A percentile compares a stretch with the other conserved stretches of the same genome.
These are phyloP conservation scores for Stichopus chloronotus DNA, from an alignment of 35 echinoderm and acorn worm species.

Conservation along the genomic window DNA sequence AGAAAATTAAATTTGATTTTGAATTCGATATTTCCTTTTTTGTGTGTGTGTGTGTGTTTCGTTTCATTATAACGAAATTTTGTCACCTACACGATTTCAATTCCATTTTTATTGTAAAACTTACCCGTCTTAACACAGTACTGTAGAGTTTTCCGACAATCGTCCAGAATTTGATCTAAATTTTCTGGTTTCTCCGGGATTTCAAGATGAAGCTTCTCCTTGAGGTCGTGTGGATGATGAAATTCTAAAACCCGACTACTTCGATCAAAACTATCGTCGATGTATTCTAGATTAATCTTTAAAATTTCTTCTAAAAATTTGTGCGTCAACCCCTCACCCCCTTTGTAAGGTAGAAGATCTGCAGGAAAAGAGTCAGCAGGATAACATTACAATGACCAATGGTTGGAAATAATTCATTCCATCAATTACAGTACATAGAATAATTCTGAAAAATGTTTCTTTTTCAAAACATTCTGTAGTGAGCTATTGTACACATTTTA, in stretches of 20 bases:
- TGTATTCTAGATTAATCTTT: slow-evolving; percentile 83
- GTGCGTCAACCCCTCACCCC: slow-evolving; percentile 70
- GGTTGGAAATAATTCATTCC: neutral
- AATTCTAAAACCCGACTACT: slow-evolving; percentile 85
- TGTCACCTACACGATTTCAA: too few relatives aligned
- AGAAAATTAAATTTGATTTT: too few relatives aligned
- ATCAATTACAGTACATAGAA: neutral
- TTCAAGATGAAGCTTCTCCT: slow-evolving; percentile 93
- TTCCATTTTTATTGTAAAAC: neutral
- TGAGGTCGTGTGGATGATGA: slow-evolving; percentile 85
- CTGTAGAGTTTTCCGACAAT: slow-evolving; percentile 88
- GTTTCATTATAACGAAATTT: too few relatives aligned
- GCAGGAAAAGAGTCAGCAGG: neutral
- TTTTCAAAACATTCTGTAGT: neutral
- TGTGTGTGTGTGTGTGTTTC: too few relatives aligned
- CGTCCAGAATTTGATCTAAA: slow-evolving; percentile 87
- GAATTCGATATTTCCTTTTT: too few relatives aligned
- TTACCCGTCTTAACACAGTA: slow-evolving; percentile 92
- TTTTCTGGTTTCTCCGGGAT: slow-evolving; percentile 93
- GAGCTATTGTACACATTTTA: neutral
- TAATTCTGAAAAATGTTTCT: neutral
- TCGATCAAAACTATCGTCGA: slow-evolving; percentile 73
- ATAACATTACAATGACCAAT: neutral
- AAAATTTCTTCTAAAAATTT: slow-evolving; percentile 88
- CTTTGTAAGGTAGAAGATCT: slow-evolving; percentile 94